phyloP scores from a whole-genome alignment of 2,888 invertebrate genomes.

The Cremastinae sp. region DNA sequence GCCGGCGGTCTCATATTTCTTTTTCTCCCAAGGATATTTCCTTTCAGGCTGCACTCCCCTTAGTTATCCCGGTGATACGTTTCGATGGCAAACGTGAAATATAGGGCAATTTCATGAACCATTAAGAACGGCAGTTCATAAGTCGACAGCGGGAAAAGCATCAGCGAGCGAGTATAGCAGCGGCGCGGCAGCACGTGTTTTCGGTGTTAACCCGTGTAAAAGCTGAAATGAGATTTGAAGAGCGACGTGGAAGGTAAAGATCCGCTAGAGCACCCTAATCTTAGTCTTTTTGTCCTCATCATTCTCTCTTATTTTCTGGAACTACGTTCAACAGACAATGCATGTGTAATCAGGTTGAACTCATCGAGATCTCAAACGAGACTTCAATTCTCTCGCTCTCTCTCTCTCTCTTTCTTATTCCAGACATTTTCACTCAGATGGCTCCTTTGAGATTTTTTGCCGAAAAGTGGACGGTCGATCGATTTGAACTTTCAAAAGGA shows the following conservation, averaged over 20 bases:
- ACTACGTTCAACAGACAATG: conserved; percentile 68
- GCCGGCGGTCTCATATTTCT: conserved; percentile 33
- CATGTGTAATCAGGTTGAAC: conserved; percentile 39
- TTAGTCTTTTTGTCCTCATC: conserved; percentile 10
- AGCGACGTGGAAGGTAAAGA: conserved; percentile 44
- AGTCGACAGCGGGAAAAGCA: conserved; percentile 63
- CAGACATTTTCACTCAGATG: neutral
- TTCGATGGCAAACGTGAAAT: conserved; percentile 67
- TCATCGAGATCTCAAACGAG: neutral
- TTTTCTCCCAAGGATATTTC: conserved; percentile 24
- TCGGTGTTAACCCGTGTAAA: conserved; percentile 76
- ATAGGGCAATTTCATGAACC: conserved; percentile 77
- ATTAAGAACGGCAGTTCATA: conserved; percentile 76
- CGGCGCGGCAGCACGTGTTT: conserved; percentile 74
- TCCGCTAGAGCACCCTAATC: neutral
- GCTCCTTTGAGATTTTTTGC: conserved; percentile 4
- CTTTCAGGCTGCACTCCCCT: conserved; percentile 10
- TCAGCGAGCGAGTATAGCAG: conserved; percentile 36
- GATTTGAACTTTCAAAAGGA: neutral
- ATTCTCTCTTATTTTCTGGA: conserved; percentile 50
- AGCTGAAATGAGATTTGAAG: conserved; percentile 75
- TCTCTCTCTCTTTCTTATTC: neutral
- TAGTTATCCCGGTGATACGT: conserved; percentile 62
- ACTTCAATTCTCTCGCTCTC: neutral
- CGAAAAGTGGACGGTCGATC: neutral